These are phyloP conservation scores for Pararge aegeria DNA, from an alignment of 1,140 invertebrate genomes.

Conservation along the genomic window DNA sequence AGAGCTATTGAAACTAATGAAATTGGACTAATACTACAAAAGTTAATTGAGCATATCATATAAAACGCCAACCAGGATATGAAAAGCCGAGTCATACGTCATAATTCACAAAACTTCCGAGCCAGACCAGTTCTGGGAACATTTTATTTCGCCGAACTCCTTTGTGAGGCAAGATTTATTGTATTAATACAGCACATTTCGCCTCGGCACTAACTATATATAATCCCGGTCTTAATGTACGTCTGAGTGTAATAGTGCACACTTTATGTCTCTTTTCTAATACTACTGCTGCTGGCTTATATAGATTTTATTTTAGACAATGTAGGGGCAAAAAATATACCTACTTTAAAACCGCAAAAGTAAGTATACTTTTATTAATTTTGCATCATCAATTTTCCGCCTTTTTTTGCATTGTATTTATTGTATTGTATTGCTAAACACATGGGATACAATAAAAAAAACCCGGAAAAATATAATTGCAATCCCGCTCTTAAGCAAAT, in stretches of 20 bases:
- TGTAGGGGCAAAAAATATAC: too few species aligned
- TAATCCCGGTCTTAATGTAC: conserved; percentile 25
- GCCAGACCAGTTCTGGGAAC: conserved; percentile 33
- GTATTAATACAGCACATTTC: conserved; percentile 44
- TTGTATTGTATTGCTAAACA: too few species aligned
- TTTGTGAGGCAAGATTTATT: conserved; percentile 46
- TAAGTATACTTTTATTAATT: too few species aligned
- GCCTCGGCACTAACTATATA: conserved; percentile 24
- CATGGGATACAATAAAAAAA: too few species aligned
- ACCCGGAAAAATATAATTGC: too few species aligned
- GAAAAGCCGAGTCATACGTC: conserved; percentile 21
- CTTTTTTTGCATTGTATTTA: too few species aligned
- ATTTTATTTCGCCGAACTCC: conserved; percentile 45
- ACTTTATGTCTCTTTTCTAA: conserved; percentile 3
- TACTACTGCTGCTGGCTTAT: background rate
- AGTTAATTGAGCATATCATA: conserved; percentile 5
- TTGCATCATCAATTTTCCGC: too few species aligned
- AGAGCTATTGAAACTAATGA: too few species aligned
- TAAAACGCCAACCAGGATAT: conserved; percentile 5
- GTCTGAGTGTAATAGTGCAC: conserved; percentile 12
- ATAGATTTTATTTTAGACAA: background rate
- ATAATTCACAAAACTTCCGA: conserved; percentile 44
- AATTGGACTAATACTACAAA: conserved; percentile 1
- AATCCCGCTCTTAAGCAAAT: too few species aligned
- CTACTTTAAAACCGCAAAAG: too few species aligned